A percentile compares a stretch with the other conserved stretches of the same genome.
phyloP scores from a whole-genome alignment of 2,888 invertebrate genomes.

The Drosophila koepferae region DNA sequence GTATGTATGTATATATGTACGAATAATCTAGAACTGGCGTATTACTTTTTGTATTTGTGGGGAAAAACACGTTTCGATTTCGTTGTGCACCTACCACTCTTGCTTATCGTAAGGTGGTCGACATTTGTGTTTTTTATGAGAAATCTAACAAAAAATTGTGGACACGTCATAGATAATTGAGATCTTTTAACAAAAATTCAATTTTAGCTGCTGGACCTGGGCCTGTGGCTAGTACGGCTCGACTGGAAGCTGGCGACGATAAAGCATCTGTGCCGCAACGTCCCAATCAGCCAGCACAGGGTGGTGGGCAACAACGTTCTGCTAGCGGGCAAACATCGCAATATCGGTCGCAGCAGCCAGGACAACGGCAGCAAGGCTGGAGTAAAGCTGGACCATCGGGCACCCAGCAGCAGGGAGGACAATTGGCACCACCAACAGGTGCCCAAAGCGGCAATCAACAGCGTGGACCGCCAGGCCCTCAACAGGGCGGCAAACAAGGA shows the following conservation, averaged over 20 bases:
- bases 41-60: neutral
- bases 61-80: neutral
- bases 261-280: neutral
- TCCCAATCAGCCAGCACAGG: neutral
- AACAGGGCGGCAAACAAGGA: neutral
- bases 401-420: slow-evolving; percentile 2
- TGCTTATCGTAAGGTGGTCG: neutral
- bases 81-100: neutral
- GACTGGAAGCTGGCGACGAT: neutral
- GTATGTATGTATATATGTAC: neutral
- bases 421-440: neutral
- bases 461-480: neutral
- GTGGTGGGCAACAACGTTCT: neutral
- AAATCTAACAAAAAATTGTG: neutral
- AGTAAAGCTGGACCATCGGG: neutral
- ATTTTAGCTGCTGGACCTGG: neutral
- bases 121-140: neutral
- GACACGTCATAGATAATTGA: slow-evolving; percentile 7
- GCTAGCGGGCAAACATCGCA: neutral
- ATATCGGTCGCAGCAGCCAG: neutral
- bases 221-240: neutral
- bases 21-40: neutral
- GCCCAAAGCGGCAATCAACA: neutral
- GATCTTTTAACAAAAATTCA: neutral
- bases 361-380: slow-evolving; percentile 1